Evolutionary conservation across 1,140 invertebrate species (phyloP), one percentile per base, ranked within the genome.

Genomic region (Saccostrea cuccullata): DNA sequence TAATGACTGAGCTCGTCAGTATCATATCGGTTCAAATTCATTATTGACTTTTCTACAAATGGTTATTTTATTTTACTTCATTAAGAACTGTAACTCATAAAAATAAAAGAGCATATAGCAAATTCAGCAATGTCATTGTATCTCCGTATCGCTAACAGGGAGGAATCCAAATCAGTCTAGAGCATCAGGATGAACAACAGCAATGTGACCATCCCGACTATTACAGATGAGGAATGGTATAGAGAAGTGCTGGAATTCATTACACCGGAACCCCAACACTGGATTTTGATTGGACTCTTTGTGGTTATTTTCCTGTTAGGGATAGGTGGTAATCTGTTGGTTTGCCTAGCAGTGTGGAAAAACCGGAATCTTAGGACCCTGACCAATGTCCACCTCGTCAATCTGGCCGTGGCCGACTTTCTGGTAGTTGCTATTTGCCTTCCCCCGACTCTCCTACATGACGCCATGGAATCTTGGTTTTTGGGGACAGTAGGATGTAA

Each of bases 311-410:
- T 98, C 91, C 88, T 97, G 0, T 95, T 97, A 30, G 98, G 98
- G 3, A 95, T 98, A 17, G 94, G 97, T n/a, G 98, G 98, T 0
- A 99, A 99, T 94, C 96, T 96, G 15, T 95, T 98, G 23, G 98
- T 99, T 4, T 97, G 98, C 92, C 96, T 97, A 20, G 98, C 98
- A 0, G 98, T 99, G 1, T 97, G 97, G 91, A 95, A 97, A 58
- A 98, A 98, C 93, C 96, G 96, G 40, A 96, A 96, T 0, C 98
- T 99, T 97, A 95, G 97, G 58, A 98, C 97, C 93, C 97, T 98
- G 13, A 98, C 98, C 0, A 98, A 98, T 95, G 98, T 97, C 93
- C 98, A 98, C 94, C 97, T 99, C 90, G 97, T 98, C 9, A 99
- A 98, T 93, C 95, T 99, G 91, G 98, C 98, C 0, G 95, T 98